A percentile compares a stretch with the other conserved stretches of the same genome.
Evolutionary conservation across 2,888 invertebrate species (phyloP).

Genomic region (Leptinotarsa rubiginosa): DNA sequence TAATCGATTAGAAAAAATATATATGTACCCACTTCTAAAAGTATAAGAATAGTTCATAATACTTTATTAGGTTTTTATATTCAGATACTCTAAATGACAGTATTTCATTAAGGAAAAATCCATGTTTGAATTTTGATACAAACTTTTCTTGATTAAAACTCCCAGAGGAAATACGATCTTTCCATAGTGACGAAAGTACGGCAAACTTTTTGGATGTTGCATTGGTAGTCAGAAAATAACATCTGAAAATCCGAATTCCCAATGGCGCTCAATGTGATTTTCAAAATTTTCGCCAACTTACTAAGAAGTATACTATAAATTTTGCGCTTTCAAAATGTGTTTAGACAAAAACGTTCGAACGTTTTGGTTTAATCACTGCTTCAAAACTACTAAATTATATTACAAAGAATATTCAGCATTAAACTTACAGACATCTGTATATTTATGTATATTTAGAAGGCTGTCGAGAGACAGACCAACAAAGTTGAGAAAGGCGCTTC

Average conservation of each 20-base stretch:
- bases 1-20: conserved; percentile 5
- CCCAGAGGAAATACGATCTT: conserved; percentile 12
- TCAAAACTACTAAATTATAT: conserved; percentile 10
- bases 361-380: conserved; percentile 15
- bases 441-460: not conserved
- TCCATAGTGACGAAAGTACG: not conserved
- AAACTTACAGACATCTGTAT: not conserved
- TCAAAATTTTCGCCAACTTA: not conserved
- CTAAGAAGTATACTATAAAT: conserved; percentile 12
- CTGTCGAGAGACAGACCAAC: conserved; percentile 17
- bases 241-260: not conserved
- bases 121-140: conserved; percentile 12
- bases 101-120: conserved; percentile 4
- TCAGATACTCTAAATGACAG: conserved; percentile 18
- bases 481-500: conserved; percentile 18
- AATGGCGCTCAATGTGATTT: conserved; percentile 3
- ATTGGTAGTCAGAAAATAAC: conserved; percentile 8
- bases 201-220: conserved; percentile 10
- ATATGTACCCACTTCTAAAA: conserved; percentile 15
- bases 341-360: conserved; percentile 15
- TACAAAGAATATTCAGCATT: not conserved
- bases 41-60: conserved; percentile 16
- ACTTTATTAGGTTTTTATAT: conserved; percentile 19
- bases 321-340: conserved; percentile 6
- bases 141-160: conserved; percentile 7